These are phyloP conservation scores for Dolomedes plantarius DNA, from an alignment of 2,888 invertebrate genomes.

Conservation along the genomic window DNA sequence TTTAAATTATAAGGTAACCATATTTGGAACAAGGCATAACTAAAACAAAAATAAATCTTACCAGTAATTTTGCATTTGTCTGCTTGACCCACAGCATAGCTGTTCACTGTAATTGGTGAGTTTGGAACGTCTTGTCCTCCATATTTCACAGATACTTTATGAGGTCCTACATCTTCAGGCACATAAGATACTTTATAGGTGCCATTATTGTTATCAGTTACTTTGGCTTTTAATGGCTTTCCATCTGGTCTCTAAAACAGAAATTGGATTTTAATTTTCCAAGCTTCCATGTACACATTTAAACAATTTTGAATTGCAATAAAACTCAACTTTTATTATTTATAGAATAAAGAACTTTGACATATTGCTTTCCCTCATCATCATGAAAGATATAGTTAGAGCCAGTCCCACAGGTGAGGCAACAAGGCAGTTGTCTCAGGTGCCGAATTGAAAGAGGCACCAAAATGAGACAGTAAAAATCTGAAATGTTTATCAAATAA, in stretches of 20 bases:
- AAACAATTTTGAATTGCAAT: background rate
- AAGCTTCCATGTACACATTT: background rate
- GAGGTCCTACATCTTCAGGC: conserved; percentile 86
- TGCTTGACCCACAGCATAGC: conserved; percentile 83
- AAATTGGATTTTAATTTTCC: background rate
- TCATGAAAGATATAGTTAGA: too few species aligned
- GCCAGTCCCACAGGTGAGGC: too few species aligned
- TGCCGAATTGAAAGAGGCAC: too few species aligned
- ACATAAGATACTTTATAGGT: conserved; percentile 85
- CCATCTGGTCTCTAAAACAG: conserved; percentile 80
- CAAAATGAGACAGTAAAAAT: too few species aligned
- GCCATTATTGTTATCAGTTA: conserved; percentile 81
- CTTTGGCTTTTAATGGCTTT: conserved; percentile 82
- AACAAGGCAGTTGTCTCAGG: too few species aligned
- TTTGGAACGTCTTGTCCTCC: conserved; percentile 87
- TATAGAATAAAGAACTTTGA: too few species aligned
- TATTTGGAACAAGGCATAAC: too few species aligned
- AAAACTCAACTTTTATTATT: background rate
- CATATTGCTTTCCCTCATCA: too few species aligned
- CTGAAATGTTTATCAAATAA: too few species aligned
- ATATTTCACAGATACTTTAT: conserved; percentile 87
- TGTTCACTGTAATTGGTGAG: conserved; percentile 83
- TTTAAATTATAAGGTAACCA: too few species aligned
- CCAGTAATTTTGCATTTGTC: conserved; percentile 88
- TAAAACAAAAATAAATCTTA: conserved; percentile 73